phyloP scores from a whole-genome alignment of 2,797 vertebrate genomes.

The Momotus momota region DNA sequence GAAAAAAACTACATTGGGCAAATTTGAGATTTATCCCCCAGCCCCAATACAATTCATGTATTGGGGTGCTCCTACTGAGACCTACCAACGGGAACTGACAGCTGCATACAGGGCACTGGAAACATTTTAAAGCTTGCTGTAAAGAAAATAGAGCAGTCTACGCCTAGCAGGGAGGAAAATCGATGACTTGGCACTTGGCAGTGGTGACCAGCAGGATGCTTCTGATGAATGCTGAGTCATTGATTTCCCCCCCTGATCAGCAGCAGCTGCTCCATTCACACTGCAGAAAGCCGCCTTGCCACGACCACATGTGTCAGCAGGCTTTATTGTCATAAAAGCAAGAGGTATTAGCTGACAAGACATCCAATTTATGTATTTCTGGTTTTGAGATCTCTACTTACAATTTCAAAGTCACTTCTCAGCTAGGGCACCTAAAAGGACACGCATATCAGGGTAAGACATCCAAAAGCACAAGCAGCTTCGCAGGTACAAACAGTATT shows the following conservation, averaged over 20 bases:
- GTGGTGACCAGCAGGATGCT: constrained; percentile 67
- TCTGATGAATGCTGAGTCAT: constrained; percentile 72
- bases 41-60: not conserved
- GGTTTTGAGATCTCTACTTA: not conserved
- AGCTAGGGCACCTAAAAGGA: constrained; percentile 3
- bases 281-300: constrained; percentile 36
- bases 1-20: not conserved
- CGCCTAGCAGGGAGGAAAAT: constrained; percentile 66
- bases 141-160: constrained; percentile 68
- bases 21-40: constrained; percentile 21
- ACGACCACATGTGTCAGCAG: constrained; percentile 21
- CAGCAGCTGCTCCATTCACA: constrained; percentile 67
- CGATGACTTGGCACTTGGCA: constrained; percentile 74
- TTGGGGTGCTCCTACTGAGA: constrained; percentile 33
- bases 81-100: constrained; percentile 26
- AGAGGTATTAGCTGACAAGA: constrained; percentile 23
- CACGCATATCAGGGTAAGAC: not conserved
- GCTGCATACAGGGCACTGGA: constrained; percentile 20
- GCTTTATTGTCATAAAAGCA: constrained; percentile 8
- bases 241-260: constrained; percentile 61
- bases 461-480: not conserved
- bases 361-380: constrained; percentile 14
- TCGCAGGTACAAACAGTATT: not conserved
- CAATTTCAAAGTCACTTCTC: not conserved
- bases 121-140: constrained; percentile 53